Evolutionary conservation across 2,888 invertebrate species (phyloP).

Genomic region (Heliconius cydno): DNA sequence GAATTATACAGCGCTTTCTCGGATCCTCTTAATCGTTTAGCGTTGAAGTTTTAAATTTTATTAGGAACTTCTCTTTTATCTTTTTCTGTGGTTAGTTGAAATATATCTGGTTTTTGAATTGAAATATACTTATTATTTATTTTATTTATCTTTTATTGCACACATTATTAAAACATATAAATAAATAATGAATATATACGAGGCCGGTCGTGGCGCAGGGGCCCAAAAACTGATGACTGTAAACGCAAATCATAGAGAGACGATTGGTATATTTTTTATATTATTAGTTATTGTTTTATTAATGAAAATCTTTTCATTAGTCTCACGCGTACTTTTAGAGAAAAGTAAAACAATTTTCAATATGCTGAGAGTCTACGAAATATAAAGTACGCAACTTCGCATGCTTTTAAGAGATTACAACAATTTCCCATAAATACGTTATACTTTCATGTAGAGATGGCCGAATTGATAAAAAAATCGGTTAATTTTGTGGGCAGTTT

Average conservation of each 20-base stretch:
- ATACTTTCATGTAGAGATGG: conserved; percentile 14
- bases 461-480: not conserved
- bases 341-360: conserved; percentile 5
- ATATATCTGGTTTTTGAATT: not conserved
- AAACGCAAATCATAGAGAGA: too few relatives aligned
- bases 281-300: too few relatives aligned
- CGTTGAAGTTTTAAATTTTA: conserved; percentile 27
- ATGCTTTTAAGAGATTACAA: conserved; percentile 24
- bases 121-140: not conserved
- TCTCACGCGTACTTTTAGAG: too few relatives aligned
- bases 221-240: too few relatives aligned
- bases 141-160: too few relatives aligned
- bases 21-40: conserved; percentile 25
- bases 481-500: not conserved
- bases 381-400: conserved; percentile 5
- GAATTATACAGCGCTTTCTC: conserved; percentile 19
- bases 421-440: conserved; percentile 17
- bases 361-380: conserved; percentile 6
- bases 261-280: too few relatives aligned
- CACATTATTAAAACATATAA: too few relatives aligned
- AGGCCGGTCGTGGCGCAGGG: too few relatives aligned
- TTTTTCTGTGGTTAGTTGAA: conserved; percentile 2
- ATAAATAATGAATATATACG: too few relatives aligned
- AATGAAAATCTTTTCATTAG: too few relatives aligned
- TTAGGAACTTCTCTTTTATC: conserved; percentile 1